Base-by-base conservation (phyloP, 2,113 vertebrate species). In the Cichladusa arquata region DNA sequence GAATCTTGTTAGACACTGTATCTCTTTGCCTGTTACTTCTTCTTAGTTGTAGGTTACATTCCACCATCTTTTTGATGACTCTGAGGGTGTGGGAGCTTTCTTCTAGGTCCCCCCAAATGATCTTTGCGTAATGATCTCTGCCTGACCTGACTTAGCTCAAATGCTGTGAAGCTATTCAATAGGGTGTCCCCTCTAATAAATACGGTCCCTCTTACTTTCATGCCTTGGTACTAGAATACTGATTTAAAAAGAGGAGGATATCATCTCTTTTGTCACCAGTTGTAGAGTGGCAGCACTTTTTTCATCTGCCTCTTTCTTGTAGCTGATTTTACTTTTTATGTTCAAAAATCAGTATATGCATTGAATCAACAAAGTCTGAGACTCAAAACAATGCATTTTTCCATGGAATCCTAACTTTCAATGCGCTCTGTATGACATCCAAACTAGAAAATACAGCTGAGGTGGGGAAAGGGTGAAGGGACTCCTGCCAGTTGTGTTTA, bases 331-430 rank as follows among this genome's bases (percentile, higher is more conserved):
- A 8, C 50, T 86, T 86, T 86, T 79, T 74, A 17, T 7, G 3
- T 56, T 81, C 29, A 78, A 78, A 93, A 73, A 38, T 16, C 22
- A 60, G 28, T 12, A 88, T 71, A 67, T 54, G 40, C 29, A 13
- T 66, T 58, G 40, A 76, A 81, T 83, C 62, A 66, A 64, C 73
- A 34, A 60, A 96, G 38, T 95, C 73, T 77, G 73, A 85, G 88
- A 71, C 45, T 34, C 67, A 81, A 71, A 92, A 22, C 26, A 95
- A 89, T 96, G 57, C 34, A 22, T 60, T 94, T 95, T 91, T 69
- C 81, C 38, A n/a, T 81, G 73, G 88, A 85, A 96, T 86, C 88
- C 67, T 71, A 89, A 92, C 89, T 97, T 97, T 91, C 57, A 88
- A 18, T 73, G 33, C 80, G 34, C 8, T 53, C 47, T 88, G 54